phyloP scores from a whole-genome alignment of 2,797 vertebrate genomes.

The Pelochelys cantorii region DNA sequence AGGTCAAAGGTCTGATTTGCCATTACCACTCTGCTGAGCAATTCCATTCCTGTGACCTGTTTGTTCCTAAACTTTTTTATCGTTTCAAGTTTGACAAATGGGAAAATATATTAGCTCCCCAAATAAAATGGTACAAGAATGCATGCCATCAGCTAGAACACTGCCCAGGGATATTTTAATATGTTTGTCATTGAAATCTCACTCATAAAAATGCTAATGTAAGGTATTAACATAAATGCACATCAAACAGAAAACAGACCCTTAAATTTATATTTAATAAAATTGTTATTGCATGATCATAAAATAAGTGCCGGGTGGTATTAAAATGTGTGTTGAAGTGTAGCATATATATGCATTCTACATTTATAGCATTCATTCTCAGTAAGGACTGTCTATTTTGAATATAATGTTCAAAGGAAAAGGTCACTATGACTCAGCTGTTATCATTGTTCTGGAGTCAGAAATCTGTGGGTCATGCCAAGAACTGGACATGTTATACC shows the following conservation, averaged over 20 bases:
- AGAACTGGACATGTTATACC: neutral
- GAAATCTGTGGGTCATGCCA: neutral
- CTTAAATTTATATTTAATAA: constrained; percentile 44
- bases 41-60: neutral
- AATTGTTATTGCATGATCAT: constrained; percentile 30
- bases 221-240: constrained; percentile 56
- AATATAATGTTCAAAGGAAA: constrained; percentile 27
- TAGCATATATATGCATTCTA: neutral
- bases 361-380: constrained; percentile 5
- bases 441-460: neutral
- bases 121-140: constrained; percentile 33
- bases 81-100: constrained; percentile 15
- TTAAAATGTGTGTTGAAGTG: constrained; percentile 37
- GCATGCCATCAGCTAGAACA: constrained; percentile 31
- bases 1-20: neutral
- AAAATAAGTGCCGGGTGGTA: constrained; percentile 38
- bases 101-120: constrained; percentile 13
- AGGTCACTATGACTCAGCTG: neutral
- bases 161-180: constrained; percentile 60
- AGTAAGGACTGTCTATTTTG: constrained; percentile 16
- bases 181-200: constrained; percentile 62
- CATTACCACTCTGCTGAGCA: neutral
- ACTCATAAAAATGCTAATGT: constrained; percentile 67
- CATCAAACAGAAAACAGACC: constrained; percentile 27
- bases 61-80: constrained; percentile 39